Evolutionary conservation across 35 echinoderm and acorn worm genomes (phyloP), one percentile per base, ranked within the genome.

Genomic region (Apostichopus californicus): DNA sequence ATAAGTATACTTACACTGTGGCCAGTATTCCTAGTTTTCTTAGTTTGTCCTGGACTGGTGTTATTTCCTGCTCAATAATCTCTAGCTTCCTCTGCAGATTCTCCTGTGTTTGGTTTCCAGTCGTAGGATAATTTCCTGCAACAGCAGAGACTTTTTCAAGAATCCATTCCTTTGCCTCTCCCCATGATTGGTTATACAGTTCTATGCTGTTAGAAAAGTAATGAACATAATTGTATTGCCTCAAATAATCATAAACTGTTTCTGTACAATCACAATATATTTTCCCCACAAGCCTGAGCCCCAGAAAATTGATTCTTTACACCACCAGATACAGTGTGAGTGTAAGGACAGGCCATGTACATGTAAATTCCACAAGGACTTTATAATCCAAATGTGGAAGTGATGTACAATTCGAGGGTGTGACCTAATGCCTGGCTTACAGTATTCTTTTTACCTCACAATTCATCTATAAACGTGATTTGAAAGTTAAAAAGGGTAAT

Each of bases 81-180:
- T 99, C 95, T 83, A 96, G 92, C 71, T 99, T 99, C 14, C 97
- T 79, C 46, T 96, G 93, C 5, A 99, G 89, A 56, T 86, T 88
- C 88, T 96, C 94, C 18, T 90, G 87, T 5, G 94, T 17, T 25
- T 95, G 90, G 55, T 92, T 95, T 8, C 93, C 93, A 63, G 71
- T 54, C 0, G 56, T 81, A 8, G 89, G 87, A 80, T 96, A 92
- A 68, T 94, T 90, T n/a, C 90, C 78, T 5, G 91, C 87, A 22
- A 99, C 75, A 23, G 95, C 95, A 55, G 90, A 81, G 28, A 96
- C 78, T 57, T 99, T 99, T 72, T 99, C 97, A 83, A 96, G 72
- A 15, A 99, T 99, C 97, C 97, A 99, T 59, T 99, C 97, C 77
- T 99, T 99, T 60, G 95, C 92, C 57, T 99, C 97, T 71, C 95